Evolutionary conservation across 2,888 invertebrate genomes (phyloP).

Genomic region (Eumacrocentrus americanus): DNA sequence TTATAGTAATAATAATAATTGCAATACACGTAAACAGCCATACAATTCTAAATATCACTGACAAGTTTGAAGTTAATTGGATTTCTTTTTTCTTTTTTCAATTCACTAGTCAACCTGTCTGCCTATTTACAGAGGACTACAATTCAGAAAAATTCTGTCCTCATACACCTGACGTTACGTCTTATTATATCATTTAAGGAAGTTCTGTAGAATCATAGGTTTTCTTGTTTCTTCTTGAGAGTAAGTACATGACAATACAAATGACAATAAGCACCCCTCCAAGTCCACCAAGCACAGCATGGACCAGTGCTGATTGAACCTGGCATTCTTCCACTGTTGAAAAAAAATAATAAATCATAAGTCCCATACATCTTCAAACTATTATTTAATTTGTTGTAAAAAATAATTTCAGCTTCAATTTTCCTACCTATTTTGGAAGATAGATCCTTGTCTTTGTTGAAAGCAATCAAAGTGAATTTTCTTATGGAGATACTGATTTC

Average conservation of each 20-base stretch:
- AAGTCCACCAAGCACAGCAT: constrained; percentile 37
- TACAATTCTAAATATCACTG: background rate
- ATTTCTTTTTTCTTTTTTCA: background rate
- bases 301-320: constrained; percentile 11
- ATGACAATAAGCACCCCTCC: constrained; percentile 31
- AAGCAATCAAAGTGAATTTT: constrained; percentile 41
- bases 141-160: background rate
- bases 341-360: constrained; percentile 19
- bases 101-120: background rate
- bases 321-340: constrained; percentile 40
- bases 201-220: constrained; percentile 31
- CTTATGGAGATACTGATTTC: constrained; percentile 33
- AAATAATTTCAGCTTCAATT: background rate
- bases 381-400: constrained; percentile 1
- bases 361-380: no score
- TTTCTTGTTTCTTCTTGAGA: constrained; percentile 33
- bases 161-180: background rate
- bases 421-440: constrained; percentile 37
- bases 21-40: background rate
- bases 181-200: constrained; percentile 27
- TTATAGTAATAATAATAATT: constrained; percentile 34
- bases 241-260: constrained; percentile 23
- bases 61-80: background rate
- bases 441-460: constrained; percentile 33
- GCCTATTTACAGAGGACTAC: background rate